A percentile compares a stretch with the other conserved stretches of the same genome.
These are phyloP conservation scores for Parasteatoda tepidariorum DNA, from an alignment of 1,140 invertebrate genomes.

Conservation along the genomic window DNA sequence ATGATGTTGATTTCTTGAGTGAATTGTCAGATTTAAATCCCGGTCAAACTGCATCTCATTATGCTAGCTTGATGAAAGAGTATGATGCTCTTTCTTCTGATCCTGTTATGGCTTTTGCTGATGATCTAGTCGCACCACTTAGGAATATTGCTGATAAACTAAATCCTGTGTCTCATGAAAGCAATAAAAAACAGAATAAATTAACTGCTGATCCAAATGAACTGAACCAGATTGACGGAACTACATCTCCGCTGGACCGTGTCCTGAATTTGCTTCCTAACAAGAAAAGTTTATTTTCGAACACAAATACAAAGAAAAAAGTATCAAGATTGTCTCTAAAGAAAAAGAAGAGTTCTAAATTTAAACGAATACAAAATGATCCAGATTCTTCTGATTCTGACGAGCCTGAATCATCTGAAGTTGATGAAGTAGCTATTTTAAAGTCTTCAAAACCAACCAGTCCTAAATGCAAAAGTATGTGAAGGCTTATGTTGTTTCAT, in stretches of 20 bases:
- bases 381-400: constrained; percentile 31
- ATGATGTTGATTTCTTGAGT: no score
- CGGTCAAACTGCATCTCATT: not conserved
- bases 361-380: constrained; percentile 27
- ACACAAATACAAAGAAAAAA: constrained; percentile 1
- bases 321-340: constrained; percentile 16
- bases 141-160: constrained; percentile 30
- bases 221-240: not conserved
- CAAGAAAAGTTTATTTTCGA: not conserved
- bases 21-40: no score
- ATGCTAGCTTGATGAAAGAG: not conserved
- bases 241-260: not conserved
- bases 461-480: no score
- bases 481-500: no score
- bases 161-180: not conserved
- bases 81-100: constrained; percentile 30
- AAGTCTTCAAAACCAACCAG: no score
- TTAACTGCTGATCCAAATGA: not conserved
- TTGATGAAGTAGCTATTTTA: no score
- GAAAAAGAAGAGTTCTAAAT: not conserved
- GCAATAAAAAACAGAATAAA: no score
- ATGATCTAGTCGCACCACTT: constrained; percentile 24
- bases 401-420: not conserved
- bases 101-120: constrained; percentile 38
- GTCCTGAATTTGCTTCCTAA: not conserved